Percentiles rank a stretch among this genome's conserved stretches.
Conservation (phyloP, 2,113 vertebrate genomes). For the Oncorhynchus mykiss region DNA sequence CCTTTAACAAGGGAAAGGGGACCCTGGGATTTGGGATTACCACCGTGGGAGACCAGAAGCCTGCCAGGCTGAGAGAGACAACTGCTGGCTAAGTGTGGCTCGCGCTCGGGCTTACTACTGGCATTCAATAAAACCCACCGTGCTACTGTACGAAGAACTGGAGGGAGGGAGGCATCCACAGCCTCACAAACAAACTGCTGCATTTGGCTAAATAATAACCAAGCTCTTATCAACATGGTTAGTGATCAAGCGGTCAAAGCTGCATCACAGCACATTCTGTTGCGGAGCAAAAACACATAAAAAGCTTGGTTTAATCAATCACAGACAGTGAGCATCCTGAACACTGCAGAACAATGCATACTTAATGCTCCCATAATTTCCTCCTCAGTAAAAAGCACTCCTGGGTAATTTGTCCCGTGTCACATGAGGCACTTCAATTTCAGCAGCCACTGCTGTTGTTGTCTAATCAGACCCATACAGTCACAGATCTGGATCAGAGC, state of each 20-base stretch:
- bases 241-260: background rate
- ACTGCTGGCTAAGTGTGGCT: constrained; percentile 47
- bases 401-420: no score
- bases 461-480: no score
- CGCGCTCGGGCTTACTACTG: constrained; percentile 47
- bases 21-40: constrained; percentile 54
- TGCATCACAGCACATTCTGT: background rate
- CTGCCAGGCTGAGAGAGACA: constrained; percentile 35
- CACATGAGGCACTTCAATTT: no score
- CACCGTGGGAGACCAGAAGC: constrained; percentile 24
- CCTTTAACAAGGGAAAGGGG: constrained; percentile 18
- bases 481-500: no score
- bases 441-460: no score
- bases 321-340: no score
- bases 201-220: background rate
- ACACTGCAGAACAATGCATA: no score
- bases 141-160: constrained; percentile 22
- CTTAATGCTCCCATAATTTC: no score
- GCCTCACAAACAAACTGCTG: constrained; percentile 27
- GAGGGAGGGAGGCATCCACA: constrained; percentile 21
- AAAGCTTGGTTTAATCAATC: no score
- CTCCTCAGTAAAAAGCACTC: no score
- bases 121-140: constrained; percentile 47
- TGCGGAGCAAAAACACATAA: no score
- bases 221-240: background rate